Conservation (phyloP, 2,113 vertebrate species). For the Polypterus bichir region DNA sequence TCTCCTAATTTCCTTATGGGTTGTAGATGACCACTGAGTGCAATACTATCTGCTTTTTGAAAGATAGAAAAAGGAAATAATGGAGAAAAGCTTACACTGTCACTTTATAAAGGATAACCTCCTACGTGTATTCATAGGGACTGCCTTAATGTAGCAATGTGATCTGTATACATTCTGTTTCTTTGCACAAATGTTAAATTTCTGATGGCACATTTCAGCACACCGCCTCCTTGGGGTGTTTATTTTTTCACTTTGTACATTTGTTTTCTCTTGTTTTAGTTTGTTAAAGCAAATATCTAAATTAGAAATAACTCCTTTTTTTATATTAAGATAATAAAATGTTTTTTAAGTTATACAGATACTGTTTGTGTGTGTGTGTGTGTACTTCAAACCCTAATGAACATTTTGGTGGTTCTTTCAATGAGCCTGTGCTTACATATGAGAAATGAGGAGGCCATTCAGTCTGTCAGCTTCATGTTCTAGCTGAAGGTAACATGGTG, state of each 20-base stretch:
- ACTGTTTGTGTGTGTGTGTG: too few species aligned
- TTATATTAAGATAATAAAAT: conserved; percentile 54
- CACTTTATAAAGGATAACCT: conserved; percentile 84
- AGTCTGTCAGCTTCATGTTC: too few species aligned
- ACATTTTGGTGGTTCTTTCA: too few species aligned
- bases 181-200: conserved; percentile 77
- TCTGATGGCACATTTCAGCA: conserved; percentile 63
- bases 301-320: conserved; percentile 57
- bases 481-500: too few species aligned
- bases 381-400: too few species aligned
- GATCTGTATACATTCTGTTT: conserved; percentile 72
- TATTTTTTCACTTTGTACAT: conserved; percentile 78
- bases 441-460: too few species aligned
- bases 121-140: conserved; percentile 58
- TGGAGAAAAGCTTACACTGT: conserved; percentile 52
- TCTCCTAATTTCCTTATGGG: conserved; percentile 42
- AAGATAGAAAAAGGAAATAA: conserved; percentile 51
- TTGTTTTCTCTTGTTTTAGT: conserved; percentile 72
- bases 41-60: conserved; percentile 71
- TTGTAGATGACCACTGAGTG: conserved; percentile 66
- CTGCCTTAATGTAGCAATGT: conserved; percentile 95
- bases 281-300: conserved; percentile 82
- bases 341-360: too few species aligned
- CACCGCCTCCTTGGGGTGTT: conserved; percentile 74
- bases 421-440: too few species aligned